phyloP scores from a whole-genome alignment of 2,888 invertebrate genomes.

The Lycia hirtaria region DNA sequence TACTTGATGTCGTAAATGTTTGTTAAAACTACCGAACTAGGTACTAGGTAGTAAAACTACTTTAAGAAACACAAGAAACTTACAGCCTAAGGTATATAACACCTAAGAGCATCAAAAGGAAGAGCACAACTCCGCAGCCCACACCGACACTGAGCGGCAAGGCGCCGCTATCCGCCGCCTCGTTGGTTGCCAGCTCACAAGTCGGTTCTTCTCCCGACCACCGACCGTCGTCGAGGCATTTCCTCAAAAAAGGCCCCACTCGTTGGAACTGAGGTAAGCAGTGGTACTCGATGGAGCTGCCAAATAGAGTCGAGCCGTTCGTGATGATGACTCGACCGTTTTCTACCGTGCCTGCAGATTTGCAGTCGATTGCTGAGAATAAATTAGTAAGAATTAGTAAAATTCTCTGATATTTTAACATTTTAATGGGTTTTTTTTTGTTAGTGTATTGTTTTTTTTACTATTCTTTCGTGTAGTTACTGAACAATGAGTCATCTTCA shows the following conservation, averaged over 20 bases:
- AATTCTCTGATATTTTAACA: neutral
- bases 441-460: no score
- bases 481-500: no score
- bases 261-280: constrained; percentile 94
- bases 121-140: constrained; percentile 92
- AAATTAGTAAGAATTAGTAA: neutral
- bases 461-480: no score
- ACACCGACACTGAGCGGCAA: constrained; percentile 93
- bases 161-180: constrained; percentile 89
- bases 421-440: no score
- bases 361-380: constrained; percentile 92
- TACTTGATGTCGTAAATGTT: no score
- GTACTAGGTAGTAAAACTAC: no score
- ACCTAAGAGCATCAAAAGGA: constrained; percentile 91
- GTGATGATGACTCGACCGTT: constrained; percentile 95
- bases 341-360: constrained; percentile 90
- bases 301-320: constrained; percentile 93
- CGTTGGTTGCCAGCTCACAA: constrained; percentile 90
- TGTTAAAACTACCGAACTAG: no score
- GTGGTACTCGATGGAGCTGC: constrained; percentile 95
- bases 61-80: constrained; percentile 67
- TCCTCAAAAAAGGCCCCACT: constrained; percentile 92
- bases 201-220: constrained; percentile 96
- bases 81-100: constrained; percentile 93
- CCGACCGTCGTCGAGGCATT: constrained; percentile 92